Conservation (phyloP, 2,113 vertebrate genomes). For the Ibidorhyncha struthersii region DNA sequence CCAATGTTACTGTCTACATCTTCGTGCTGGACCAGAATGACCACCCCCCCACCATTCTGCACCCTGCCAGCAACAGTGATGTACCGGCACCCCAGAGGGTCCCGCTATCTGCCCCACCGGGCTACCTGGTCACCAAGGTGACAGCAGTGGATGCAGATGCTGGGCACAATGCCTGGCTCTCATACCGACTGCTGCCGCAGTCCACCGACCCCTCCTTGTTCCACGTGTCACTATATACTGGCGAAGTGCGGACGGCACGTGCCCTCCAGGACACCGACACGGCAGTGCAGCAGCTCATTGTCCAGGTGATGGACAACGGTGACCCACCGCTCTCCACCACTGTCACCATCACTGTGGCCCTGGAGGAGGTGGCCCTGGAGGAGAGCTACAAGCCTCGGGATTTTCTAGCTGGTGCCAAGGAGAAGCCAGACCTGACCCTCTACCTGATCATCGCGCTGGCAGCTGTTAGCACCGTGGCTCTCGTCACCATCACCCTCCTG, state of each 20-base stretch:
- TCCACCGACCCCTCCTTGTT: conserved; percentile 84
- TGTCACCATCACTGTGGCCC: conserved; percentile 80
- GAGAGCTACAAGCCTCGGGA: conserved; percentile 72
- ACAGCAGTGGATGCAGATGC: conserved; percentile 86
- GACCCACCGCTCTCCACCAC: conserved; percentile 85
- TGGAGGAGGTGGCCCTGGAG: conserved; percentile 80
- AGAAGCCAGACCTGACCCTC: conserved; percentile 78
- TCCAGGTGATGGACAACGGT: conserved; percentile 84
- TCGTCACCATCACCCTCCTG: conserved; percentile 75
- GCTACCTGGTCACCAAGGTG: conserved; percentile 87
- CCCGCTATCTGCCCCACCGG: conserved; percentile 78
- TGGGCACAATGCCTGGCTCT: conserved; percentile 88
- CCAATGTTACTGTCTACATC: conserved; percentile 76
- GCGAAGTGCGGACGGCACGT: conserved; percentile 85
- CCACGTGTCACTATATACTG: conserved; percentile 79
- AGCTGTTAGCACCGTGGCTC: conserved; percentile 69
- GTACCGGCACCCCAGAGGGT: conserved; percentile 73
- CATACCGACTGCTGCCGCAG: conserved; percentile 78
- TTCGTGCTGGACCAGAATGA: conserved; percentile 84
- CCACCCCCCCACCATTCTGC: conserved; percentile 79
- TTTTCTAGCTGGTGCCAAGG: conserved; percentile 66
- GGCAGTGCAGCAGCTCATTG: conserved; percentile 78
- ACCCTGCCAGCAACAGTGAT: conserved; percentile 74
- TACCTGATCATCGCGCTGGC: conserved; percentile 86
- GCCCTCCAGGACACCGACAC: conserved; percentile 79